Evolutionary conservation across 2,113 vertebrate species (phyloP), one percentile per base, ranked within the genome.

Genomic region (Typhlomys cinereus): DNA sequence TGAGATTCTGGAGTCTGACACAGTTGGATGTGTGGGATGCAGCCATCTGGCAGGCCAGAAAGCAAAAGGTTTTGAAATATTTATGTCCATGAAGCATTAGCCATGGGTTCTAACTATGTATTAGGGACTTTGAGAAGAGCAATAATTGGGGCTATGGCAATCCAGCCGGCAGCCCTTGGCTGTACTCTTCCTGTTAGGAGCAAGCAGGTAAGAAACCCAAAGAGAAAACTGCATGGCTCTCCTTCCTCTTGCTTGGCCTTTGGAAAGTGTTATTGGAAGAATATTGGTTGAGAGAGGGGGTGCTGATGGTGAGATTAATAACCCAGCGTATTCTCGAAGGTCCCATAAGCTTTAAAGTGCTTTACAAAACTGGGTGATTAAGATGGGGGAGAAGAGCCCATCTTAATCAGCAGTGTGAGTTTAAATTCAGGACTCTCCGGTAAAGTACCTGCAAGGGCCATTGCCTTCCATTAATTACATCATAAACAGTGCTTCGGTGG

Each of bases 11-110:
- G 92, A 92, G 96, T 96, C 93, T 95, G 90, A 95, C 83, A 94
- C 79, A 79, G 81, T 90, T 88, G 88, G 25, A 94, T 93, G 88
- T 93, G 95, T 94, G 92, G 97, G 92, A 93, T 70, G 76, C 76
- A 92, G 95, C 93, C 95, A 96, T 96, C 95, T 97, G 95, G 93
- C 61, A 89, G 88, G 75, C 66, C 83, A 93, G 89, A 89, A 96
- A 93, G 92, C 85, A 95, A 95, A 85, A 87, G 87, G 75, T 41
- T 93, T 85, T 93, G 86, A 96, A 95, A 89, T 94, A 93, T 97
- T 95, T 93, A 93, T 96, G 87, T 92, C 71, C 54, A 7, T 10
- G 61, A 95, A 95, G 73, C 71, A 88, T 73, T 74, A 88, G 70
- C 88, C 84, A 73, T 81, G 90, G 70, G 90, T 96, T 95, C 92